Evolutionary conservation across 2,888 invertebrate genomes (phyloP), one percentile per base, ranked within the genome.

Genomic region (Chrysotoxum bicinctum): DNA sequence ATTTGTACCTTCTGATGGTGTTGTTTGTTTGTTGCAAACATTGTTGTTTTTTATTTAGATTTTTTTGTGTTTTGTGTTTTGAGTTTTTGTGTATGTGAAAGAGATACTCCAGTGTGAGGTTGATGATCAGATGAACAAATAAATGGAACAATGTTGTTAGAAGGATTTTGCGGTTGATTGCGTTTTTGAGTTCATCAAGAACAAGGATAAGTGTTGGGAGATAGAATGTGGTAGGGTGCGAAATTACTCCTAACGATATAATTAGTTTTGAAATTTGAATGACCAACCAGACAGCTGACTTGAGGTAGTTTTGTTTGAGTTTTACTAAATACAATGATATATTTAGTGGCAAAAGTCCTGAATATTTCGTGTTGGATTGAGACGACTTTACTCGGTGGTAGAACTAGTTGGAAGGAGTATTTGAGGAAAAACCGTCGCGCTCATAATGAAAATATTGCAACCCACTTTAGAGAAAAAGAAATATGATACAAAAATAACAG

Each of bases 131-230:
- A 64, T 78, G 73, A 70, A 78, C 77, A 77, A 82, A 86, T 56
- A 82, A 69, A 69, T 50, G 62, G 40, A 56, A 60, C 69, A 77
- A 79, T 37, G n/a, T 81, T 70, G 56, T 77, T 26, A 52, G 77
- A 21, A 81, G 84, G 87, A 87, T 87, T 87, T 78, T 87, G 87
- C 45, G 87, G 87, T 87, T 87, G 84, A 64, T 68, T 87, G 87
- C 87, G 54, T 87, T 87, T 85, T 82, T 82, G 32, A 87, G 83
- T 81, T 75, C 14, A 35, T 12, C 54, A 16, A 12, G 14, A 35
- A 8, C 19, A 19, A 32, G 60, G 23, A 50, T 23, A 23, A 50
- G 50, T 50, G 50, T 50, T 23, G 23, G 26, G 26, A 48, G 21
- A 21, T 0, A 21, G 3, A 12, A 21, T 12, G 21, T 8, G n/a